A percentile compares a stretch with the other conserved stretches of the same genome.
These are phyloP conservation scores for Camptogramma bilineatum DNA, from an alignment of 2,888 invertebrate species.

Conservation along the genomic window DNA sequence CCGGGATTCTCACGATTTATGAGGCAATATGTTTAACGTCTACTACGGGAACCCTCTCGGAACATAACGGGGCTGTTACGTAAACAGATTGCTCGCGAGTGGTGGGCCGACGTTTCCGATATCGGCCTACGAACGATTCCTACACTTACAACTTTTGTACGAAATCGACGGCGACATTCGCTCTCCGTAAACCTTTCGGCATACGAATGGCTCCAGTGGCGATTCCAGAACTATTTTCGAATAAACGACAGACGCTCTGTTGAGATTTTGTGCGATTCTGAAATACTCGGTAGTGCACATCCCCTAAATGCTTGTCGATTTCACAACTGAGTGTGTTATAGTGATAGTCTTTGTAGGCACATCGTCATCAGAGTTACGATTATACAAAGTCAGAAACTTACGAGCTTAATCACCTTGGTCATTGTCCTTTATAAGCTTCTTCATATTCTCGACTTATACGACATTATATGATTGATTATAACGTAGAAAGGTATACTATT, in stretches of 20 bases:
- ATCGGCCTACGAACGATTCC: slow-evolving; percentile 73
- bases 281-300: slow-evolving; percentile 19
- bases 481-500: too few relatives aligned
- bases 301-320: slow-evolving; percentile 3
- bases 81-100: slow-evolving; percentile 84
- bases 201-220: slow-evolving; percentile 51
- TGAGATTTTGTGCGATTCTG: slow-evolving; percentile 36
- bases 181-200: slow-evolving; percentile 58
- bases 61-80: slow-evolving; percentile 85
- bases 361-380: too few relatives aligned
- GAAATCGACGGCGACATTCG: slow-evolving; percentile 59
- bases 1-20: slow-evolving; percentile 84
- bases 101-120: slow-evolving; percentile 70
- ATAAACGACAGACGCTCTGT: slow-evolving; percentile 40
- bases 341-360: background rate
- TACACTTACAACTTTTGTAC: slow-evolving; percentile 71
- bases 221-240: slow-evolving; percentile 50
- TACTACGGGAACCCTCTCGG: slow-evolving; percentile 81
- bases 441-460: too few relatives aligned
- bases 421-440: too few relatives aligned
- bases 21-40: slow-evolving; percentile 86
- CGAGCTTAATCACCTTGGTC: too few relatives aligned
- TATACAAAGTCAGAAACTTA: too few relatives aligned
- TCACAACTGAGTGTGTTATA: slow-evolving; percentile 7
- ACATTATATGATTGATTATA: too few relatives aligned